These are phyloP conservation scores for Gymnodraco acuticeps DNA, from an alignment of 2,797 vertebrate genomes.

Conservation along the genomic window DNA sequence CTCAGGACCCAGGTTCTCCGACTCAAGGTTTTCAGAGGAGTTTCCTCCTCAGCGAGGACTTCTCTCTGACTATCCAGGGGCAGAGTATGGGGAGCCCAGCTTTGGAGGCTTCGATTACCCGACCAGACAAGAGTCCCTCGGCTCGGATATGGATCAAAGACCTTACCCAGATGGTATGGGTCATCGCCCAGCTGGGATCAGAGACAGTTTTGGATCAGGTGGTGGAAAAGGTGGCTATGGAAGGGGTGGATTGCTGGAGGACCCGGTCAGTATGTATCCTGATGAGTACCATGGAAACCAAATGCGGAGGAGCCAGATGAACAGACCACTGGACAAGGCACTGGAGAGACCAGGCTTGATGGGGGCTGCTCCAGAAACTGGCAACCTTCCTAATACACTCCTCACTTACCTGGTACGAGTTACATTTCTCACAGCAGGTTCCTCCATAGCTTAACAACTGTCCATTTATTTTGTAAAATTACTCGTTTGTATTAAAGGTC, in stretches of 20 bases:
- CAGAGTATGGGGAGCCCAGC: slow-evolving; percentile 53
- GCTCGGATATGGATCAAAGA: slow-evolving; percentile 60
- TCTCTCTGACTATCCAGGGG: slow-evolving; percentile 63
- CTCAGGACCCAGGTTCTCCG: slow-evolving; percentile 69
- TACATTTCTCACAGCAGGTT: not conserved
- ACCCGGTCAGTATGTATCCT: slow-evolving; percentile 60
- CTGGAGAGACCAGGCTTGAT: slow-evolving; percentile 64
- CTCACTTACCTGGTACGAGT: slow-evolving; percentile 81
- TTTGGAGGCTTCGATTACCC: slow-evolving; percentile 65
- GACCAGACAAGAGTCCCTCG: slow-evolving; percentile 45
- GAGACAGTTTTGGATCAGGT: slow-evolving; percentile 62
- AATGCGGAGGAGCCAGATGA: slow-evolving; percentile 42
- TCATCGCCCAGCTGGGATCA: slow-evolving; percentile 4
- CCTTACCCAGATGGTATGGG: slow-evolving; percentile 63
- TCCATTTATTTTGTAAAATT: not conserved
- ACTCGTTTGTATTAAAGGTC: not conserved
- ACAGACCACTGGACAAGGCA: slow-evolving; percentile 47
- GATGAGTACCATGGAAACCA: slow-evolving; percentile 61
- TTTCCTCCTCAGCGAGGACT: slow-evolving; percentile 62
- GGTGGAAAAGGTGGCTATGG: slow-evolving; percentile 56
- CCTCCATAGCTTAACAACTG: not conserved
- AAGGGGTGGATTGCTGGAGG: slow-evolving; percentile 48
- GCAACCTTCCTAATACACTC: slow-evolving; percentile 74
- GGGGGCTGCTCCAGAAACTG: slow-evolving; percentile 63
- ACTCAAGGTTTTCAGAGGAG: slow-evolving; percentile 68